phyloP scores from a whole-genome alignment of 2,113 vertebrate genomes.

The Rostratula benghalensis region DNA sequence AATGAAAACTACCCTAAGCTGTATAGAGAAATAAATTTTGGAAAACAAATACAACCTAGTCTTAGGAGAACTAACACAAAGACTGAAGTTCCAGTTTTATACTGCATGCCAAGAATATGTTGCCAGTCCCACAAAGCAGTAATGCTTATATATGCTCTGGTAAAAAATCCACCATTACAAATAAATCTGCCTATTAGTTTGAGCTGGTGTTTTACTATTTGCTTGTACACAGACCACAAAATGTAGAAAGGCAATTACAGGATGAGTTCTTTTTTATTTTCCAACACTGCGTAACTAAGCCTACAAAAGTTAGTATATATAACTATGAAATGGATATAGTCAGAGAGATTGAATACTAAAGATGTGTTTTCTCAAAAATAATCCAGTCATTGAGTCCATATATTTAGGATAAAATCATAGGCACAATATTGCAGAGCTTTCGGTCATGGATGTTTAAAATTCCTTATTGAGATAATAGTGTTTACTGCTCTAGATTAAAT shows the following conservation, averaged over 20 bases:
- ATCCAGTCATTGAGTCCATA: not conserved
- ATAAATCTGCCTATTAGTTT: not conserved
- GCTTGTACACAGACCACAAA: not conserved
- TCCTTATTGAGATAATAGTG: not conserved
- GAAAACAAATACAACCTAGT: not conserved
- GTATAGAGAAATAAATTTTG: not conserved
- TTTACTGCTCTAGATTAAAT: not conserved
- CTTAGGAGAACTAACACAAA: not conserved
- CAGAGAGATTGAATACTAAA: not conserved
- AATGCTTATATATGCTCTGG: not conserved
- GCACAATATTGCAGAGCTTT: not conserved
- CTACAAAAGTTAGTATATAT: not conserved
- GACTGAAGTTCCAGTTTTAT: not conserved
- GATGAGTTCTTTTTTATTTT: not conserved
- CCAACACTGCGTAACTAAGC: not conserved
- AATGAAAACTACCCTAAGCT: not conserved
- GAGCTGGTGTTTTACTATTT: not conserved
- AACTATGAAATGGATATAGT: not conserved
- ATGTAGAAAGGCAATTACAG: not conserved
- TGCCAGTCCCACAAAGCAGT: not conserved
- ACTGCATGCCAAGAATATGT: rapidly evolving
- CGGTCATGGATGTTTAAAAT: not conserved
- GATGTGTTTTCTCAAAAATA: not conserved
- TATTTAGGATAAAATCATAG: not conserved
- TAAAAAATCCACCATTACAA: not conserved